phyloP scores from a whole-genome alignment of 2,113 vertebrate species.

The Phainopepla nitens region DNA sequence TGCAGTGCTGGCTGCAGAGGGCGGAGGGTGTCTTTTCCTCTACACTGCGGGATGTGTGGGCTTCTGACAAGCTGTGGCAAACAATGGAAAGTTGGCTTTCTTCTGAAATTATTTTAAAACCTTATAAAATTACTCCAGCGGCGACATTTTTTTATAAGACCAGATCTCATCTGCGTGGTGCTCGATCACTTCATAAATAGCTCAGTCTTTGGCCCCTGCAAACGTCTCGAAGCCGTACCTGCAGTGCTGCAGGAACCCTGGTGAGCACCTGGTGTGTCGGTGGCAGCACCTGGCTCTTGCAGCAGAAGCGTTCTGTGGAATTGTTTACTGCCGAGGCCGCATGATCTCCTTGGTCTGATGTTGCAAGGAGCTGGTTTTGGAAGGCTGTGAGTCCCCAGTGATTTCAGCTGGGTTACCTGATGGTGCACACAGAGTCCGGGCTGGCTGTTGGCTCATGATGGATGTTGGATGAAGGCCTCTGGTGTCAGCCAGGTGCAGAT shows the following conservation, averaged over 20 bases:
- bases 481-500: neutral
- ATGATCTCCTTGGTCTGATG: neutral
- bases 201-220: neutral
- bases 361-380: neutral
- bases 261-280: neutral
- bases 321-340: neutral
- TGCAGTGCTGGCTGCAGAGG: neutral
- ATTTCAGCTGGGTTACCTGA: neutral
- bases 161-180: neutral
- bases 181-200: neutral
- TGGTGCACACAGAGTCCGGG: fast-evolving
- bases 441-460: neutral
- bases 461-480: fast-evolving
- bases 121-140: neutral
- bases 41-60: neutral
- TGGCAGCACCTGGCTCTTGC: neutral
- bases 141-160: neutral
- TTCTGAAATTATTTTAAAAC: constrained; percentile 8
- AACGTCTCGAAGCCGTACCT: neutral
- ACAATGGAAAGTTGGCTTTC: constrained; percentile 42
- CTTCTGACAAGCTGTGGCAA: neutral
- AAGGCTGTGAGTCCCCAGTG: neutral
- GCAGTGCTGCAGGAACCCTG: neutral
- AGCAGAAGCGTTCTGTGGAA: neutral
- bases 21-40: neutral